A percentile compares a stretch with the other conserved stretches of the same genome.
Conservation (phyloP, 2,797 vertebrate species). For the Phataginus tricuspis region DNA sequence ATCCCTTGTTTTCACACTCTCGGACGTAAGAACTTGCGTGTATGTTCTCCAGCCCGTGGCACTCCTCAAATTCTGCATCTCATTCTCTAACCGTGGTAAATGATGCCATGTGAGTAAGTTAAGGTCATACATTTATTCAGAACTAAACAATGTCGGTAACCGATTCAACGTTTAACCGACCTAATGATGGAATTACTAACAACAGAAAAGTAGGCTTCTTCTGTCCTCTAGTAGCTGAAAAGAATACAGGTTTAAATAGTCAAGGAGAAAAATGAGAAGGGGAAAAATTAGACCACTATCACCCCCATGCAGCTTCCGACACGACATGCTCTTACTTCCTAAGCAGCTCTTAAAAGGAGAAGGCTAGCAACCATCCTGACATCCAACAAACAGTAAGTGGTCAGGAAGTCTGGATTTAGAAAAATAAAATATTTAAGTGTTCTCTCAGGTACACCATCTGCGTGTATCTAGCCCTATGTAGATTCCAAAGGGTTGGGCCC, state of each 20-base stretch:
- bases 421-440: background rate
- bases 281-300: background rate
- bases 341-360: background rate
- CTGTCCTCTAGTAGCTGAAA: background rate
- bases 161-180: background rate
- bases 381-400: background rate
- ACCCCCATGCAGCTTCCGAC: background rate
- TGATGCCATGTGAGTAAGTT: fast-evolving
- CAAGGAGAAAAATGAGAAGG: background rate
- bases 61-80: background rate
- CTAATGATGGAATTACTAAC: background rate
- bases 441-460: background rate
- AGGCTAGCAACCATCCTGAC: background rate
- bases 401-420: background rate
- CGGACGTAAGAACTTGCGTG: background rate
- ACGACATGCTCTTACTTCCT: background rate
- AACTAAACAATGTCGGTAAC: background rate
- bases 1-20: background rate
- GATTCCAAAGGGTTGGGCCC: background rate
- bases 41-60: background rate
- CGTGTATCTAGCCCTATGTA: background rate
- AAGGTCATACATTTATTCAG: background rate
- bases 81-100: background rate
- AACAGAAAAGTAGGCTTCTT: background rate
- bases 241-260: background rate